Percentiles rank a stretch among this genome's conserved stretches.
phyloP scores from a whole-genome alignment of 2,888 invertebrate species.

The Petrolisthes cinctipes region DNA sequence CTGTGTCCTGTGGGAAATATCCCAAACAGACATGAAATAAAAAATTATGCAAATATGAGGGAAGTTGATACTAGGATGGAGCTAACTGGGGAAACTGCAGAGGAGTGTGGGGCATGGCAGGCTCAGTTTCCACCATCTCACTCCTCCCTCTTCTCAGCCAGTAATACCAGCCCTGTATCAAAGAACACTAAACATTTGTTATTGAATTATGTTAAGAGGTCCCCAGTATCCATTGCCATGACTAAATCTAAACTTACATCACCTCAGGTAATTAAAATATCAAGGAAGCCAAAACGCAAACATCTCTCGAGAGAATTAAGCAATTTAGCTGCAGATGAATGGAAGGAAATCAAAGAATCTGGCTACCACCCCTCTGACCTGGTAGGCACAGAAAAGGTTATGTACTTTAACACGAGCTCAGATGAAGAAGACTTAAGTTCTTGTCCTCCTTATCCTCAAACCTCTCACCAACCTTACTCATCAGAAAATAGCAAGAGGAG shows the following conservation, averaged over 20 bases:
- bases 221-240: neutral
- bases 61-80: neutral
- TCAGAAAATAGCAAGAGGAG: neutral
- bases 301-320: constrained; percentile 1
- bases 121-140: constrained; percentile 20
- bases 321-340: constrained; percentile 29
- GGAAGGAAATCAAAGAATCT: constrained; percentile 34
- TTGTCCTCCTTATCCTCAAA: neutral
- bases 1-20: neutral
- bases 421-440: constrained; percentile 32
- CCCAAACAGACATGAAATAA: too few relatives aligned
- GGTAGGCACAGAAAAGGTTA: constrained; percentile 23
- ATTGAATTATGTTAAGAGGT: neutral
- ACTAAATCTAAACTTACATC: neutral
- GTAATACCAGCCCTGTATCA: neutral
- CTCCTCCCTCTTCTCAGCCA: neutral
- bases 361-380: constrained; percentile 52
- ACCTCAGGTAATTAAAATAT: neutral
- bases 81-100: constrained; percentile 35
- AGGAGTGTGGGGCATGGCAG: constrained; percentile 24
- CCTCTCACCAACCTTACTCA: neutral
- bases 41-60: too few relatives aligned
- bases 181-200: constrained; percentile 4
- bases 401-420: constrained; percentile 15
- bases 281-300: neutral